Base-by-base conservation (phyloP, 2,888 invertebrate genomes). In the Nymphalis polychloros region DNA sequence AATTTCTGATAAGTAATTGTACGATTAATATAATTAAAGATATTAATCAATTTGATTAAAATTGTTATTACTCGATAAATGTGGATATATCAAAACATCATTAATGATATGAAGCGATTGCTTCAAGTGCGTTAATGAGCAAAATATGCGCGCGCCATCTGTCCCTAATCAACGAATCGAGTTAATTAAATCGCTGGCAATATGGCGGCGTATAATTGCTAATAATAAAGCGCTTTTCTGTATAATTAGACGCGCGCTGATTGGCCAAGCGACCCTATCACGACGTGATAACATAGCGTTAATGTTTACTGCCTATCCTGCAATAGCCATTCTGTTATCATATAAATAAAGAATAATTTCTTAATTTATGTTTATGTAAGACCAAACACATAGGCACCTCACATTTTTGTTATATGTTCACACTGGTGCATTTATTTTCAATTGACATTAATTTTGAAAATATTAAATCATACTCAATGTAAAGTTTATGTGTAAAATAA, bases 131-230 rank as follows among this genome's bases (percentile, higher is more conserved):
- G 87, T 84, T 90, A 89, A 89, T 89, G 86, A 89, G 76, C 77
- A 74, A 77, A 83, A 85, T 84, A 85, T 82, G 87, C 86, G 87
- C 87, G 85, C 88, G 84, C 89, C 90, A 90, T 90, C 89, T 92
- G 91, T 89, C 88, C 84, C 89, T 89, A 90, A 92, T 92, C 91
- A 92, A 89, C 90, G 90, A 85, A 89, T 89, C 82, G 84, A 91
- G 91, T 92, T 90, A 91, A 92, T 92, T 90, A 92, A 92, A 92
- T 90, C 89, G 90, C 86, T 84, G 84, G 89, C 90, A 92, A 89
- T 88, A 92, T 92, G 92, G 92, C 92, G 79, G 85, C 72, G 84
- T 86, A 88, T 90, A 89, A 92, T 92, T 91, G 90, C 92, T 92
- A 92, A 90, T 92, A 91, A 92, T 92, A 92, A 91, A 91, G 90